Evolutionary conservation across 1,140 invertebrate genomes (phyloP).

Genomic region (Danaus plexippus): DNA sequence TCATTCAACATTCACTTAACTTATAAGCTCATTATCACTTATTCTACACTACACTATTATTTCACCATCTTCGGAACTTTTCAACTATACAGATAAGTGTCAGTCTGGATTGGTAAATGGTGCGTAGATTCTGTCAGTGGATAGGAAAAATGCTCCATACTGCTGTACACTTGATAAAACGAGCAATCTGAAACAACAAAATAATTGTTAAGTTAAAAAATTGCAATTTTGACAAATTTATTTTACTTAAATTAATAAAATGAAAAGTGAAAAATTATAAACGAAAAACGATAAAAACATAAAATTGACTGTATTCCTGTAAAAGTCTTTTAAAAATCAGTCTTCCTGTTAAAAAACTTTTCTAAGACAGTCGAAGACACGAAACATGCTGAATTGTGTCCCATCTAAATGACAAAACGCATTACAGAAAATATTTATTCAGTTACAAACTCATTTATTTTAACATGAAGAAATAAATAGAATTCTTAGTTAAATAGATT

Average conservation of each 20-base stretch:
- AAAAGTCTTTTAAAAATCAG: too few species aligned
- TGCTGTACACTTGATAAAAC: constrained; percentile 25
- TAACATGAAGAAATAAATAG: too few species aligned
- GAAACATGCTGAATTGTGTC: too few species aligned
- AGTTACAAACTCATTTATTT: too few species aligned
- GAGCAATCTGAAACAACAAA: constrained; percentile 55
- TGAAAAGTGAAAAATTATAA: too few species aligned
- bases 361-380: too few species aligned
- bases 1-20: constrained; percentile 56
- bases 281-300: too few species aligned
- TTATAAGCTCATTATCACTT: constrained; percentile 67
- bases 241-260: neutral
- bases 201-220: constrained; percentile 14
- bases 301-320: too few species aligned
- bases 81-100: constrained; percentile 62
- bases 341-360: too few species aligned
- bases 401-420: too few species aligned
- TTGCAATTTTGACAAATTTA: neutral
- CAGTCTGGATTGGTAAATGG: constrained; percentile 43
- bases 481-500: too few species aligned
- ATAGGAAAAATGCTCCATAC: constrained; percentile 36
- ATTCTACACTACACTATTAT: constrained; percentile 44
- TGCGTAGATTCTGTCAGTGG: constrained; percentile 34
- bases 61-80: constrained; percentile 48
- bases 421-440: too few species aligned